A percentile compares a stretch with the other conserved stretches of the same genome.
Conservation (phyloP, 2,113 vertebrate genomes). For the Lagopus leucura region DNA sequence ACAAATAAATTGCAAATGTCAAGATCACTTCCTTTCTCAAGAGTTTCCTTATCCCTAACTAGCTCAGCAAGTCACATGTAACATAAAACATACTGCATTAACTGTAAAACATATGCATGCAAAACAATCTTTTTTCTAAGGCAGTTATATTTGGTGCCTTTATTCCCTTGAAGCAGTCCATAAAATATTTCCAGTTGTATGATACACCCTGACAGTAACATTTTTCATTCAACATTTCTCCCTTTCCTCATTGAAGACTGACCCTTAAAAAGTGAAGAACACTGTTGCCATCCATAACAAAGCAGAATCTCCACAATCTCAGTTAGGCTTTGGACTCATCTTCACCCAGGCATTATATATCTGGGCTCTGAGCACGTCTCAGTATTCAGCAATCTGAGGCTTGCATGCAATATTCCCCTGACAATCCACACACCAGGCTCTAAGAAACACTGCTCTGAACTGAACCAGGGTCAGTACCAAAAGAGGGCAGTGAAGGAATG, state of each 20-base stretch:
- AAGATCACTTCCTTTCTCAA: constrained; percentile 43
- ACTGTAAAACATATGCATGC: constrained; percentile 28
- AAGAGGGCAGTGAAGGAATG: background rate
- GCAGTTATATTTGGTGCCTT: constrained; percentile 28
- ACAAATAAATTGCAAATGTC: constrained; percentile 41
- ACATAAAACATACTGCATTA: constrained; percentile 35
- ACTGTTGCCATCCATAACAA: background rate
- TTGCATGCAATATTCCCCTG: background rate
- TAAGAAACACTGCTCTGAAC: background rate
- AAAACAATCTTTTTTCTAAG: background rate
- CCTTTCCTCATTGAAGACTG: background rate
- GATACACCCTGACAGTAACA: background rate
- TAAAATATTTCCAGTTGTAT: constrained; percentile 29
- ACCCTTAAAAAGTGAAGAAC: background rate
- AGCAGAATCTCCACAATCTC: background rate
- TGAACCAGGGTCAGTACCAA: background rate
- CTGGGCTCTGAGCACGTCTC: background rate
- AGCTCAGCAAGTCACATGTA: constrained; percentile 28
- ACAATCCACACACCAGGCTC: background rate
- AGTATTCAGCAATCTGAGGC: background rate
- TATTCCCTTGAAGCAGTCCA: constrained; percentile 32
- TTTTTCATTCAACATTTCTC: background rate
- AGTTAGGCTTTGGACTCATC: background rate
- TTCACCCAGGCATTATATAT: background rate
- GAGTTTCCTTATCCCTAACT: constrained; percentile 35